Evolutionary conservation across 2,113 vertebrate species (phyloP), one percentile per base, ranked within the genome.

Genomic region (Psilopsiagon aymara): DNA sequence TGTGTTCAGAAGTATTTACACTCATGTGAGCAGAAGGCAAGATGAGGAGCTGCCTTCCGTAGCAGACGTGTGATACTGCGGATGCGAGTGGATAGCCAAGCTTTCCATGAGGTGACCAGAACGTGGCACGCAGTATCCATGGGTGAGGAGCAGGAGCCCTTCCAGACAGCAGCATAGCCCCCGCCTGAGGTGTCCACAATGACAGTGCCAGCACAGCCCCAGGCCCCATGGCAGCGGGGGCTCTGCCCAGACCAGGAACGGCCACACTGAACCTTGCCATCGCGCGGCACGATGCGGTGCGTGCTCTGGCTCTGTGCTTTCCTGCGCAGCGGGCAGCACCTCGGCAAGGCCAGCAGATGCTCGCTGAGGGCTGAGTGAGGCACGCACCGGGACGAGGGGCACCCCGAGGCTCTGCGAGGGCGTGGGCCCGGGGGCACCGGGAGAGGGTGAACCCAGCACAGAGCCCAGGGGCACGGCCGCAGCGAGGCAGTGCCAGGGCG

Each of bases 211-310:
- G 82, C 1, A 0, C 0, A 0, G 27, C n/a, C 24, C 13, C 0
- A 0, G 23, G 15, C 13, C 27, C 49, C 24, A 2, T 0, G 0
- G 71, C 49, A 27, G 29, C 9, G 0, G 46, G 14, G 14, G 8
- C 47, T 68, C 63, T 1, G 0, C 37, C 33, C 1, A 0, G 8
- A n/a, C 8, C 3, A 1, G n/a, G 25, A 49, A 18, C 2, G 1
- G 9, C 37, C 23, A 35, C 7, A 10, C 6, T 7, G 57, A 59
- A 1, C 71, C 17, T 25, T 12, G 29, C 64, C 7, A 1, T 4
- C 1, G 57, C 44, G n/a, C 1, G 0, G 10, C 64, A 35, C 1
- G 0, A 12, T 2, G 25, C 0, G 0, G 53, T 2, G 0, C n/a
- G 33, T 1, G 31, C 57, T 51, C 28, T 1, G 1, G 75, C 79